Conservation (phyloP, 2,113 vertebrate genomes). For the Hippoglossus stenolepis region DNA sequence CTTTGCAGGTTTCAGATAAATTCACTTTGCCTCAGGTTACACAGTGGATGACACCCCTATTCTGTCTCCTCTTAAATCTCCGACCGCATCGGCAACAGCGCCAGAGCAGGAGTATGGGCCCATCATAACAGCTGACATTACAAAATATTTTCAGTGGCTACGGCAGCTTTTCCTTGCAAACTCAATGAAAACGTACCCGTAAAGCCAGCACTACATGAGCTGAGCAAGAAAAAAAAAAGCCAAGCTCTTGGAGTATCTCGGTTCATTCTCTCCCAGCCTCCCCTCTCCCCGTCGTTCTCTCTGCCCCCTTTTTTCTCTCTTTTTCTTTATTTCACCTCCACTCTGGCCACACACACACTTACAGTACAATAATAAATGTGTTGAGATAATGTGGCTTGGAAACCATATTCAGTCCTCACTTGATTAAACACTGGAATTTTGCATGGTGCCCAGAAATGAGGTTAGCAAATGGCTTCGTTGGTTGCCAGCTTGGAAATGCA, state of each 20-base stretch:
- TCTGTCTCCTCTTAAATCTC: slow-evolving; percentile 69
- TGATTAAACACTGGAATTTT: slow-evolving; percentile 88
- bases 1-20: too few species aligned
- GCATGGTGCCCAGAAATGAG: slow-evolving; percentile 85
- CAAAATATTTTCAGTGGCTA: slow-evolving; percentile 78
- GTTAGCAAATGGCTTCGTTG: slow-evolving; percentile 84
- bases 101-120: slow-evolving; percentile 65
- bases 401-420: slow-evolving; percentile 82
- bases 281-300: slow-evolving; percentile 18
- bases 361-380: slow-evolving; percentile 86
- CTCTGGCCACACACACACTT: slow-evolving; percentile 83
- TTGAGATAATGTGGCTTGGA: slow-evolving; percentile 87
- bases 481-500: slow-evolving; percentile 84
- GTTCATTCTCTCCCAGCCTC: slow-evolving; percentile 48
- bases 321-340: slow-evolving; percentile 74
- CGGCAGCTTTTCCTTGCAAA: slow-evolving; percentile 65
- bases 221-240: slow-evolving; percentile 43
- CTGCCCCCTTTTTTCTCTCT: slow-evolving; percentile 32
- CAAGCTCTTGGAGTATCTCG: slow-evolving; percentile 66
- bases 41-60: slow-evolving; percentile 61
- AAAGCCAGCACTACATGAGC: slow-evolving; percentile 62
- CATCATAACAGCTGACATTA: slow-evolving; percentile 79
- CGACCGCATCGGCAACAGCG: slow-evolving; percentile 48
- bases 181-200: slow-evolving; percentile 69
- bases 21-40: slow-evolving; percentile 58